Evolutionary conservation across 1,140 invertebrate genomes (phyloP).

Genomic region (Panagrolaimus sp.): DNA sequence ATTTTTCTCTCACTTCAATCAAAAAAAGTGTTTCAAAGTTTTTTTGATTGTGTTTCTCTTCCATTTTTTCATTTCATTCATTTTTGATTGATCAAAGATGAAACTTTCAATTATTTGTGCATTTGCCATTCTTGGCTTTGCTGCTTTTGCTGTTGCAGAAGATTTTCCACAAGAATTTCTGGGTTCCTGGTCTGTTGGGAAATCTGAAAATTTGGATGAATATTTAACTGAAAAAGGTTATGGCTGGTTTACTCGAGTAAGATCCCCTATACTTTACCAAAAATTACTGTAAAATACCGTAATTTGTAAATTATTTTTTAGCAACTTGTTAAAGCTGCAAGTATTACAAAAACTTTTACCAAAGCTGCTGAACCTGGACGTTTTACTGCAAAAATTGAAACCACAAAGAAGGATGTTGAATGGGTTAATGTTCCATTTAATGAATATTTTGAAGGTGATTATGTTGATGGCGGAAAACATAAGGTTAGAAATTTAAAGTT

Average conservation of each 20-base stretch:
- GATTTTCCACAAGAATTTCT: conserved; percentile 26
- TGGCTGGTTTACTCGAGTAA: conserved; percentile 4
- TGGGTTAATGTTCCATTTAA: conserved; percentile 40
- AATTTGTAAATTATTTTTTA: neutral
- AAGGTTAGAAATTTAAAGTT: conserved; percentile 26
- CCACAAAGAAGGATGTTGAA: conserved; percentile 47
- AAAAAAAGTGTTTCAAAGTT: no score
- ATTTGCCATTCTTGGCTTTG: neutral
- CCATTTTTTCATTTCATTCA: no score
- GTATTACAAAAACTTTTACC: conserved; percentile 26
- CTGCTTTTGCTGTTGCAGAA: neutral
- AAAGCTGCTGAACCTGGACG: conserved; percentile 13
- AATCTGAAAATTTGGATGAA: conserved; percentile 28
- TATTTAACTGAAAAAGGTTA: conserved; percentile 31
- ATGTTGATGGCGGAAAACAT: conserved; percentile 47
- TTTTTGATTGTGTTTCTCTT: no score
- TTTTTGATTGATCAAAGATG: no score
- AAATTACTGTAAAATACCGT: neutral
- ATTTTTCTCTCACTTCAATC: no score
- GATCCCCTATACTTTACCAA: neutral
- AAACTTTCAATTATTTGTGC: neutral
- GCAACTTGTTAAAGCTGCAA: conserved; percentile 23
- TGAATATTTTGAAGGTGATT: conserved; percentile 47
- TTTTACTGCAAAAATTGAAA: conserved; percentile 43
- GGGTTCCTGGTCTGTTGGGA: conserved; percentile 17